Conservation (phyloP, 2,113 vertebrate species). For the Heptranchias perlo region DNA sequence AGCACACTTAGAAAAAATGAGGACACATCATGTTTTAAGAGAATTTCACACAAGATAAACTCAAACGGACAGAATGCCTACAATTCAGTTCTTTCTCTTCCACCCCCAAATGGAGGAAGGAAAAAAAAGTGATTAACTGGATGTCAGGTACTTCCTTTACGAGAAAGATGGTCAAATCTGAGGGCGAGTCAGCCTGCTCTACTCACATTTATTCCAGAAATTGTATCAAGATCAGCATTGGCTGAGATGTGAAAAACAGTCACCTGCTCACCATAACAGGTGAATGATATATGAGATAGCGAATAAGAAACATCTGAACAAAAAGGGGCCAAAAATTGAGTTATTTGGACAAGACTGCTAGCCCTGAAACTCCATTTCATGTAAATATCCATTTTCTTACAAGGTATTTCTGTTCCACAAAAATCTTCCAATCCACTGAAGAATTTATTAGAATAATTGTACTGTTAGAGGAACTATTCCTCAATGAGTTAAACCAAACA, state of each 20-base stretch:
- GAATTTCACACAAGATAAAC: neutral
- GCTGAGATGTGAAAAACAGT: neutral
- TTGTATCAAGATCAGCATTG: neutral
- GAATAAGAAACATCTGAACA: neutral
- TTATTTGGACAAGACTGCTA: neutral
- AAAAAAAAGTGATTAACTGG: neutral
- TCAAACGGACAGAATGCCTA: neutral
- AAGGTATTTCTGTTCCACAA: too few relatives aligned
- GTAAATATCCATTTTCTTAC: neutral
- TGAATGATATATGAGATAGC: neutral
- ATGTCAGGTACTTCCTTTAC: neutral
- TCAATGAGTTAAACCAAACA: neutral
- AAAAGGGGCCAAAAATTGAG: neutral
- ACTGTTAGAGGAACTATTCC: neutral
- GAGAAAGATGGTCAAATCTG: neutral
- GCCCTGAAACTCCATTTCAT: too few relatives aligned
- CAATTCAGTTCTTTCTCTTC: neutral
- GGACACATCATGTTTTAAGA: neutral
- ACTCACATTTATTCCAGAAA: slow-evolving; percentile 18
- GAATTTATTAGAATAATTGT: neutral
- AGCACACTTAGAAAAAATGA: neutral
- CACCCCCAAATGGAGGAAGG: neutral
- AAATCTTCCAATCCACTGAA: too few relatives aligned
- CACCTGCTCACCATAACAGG: neutral
- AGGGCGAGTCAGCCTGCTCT: neutral